Conservation (phyloP, 1,140 invertebrate genomes). For the Hylyphantes graminicola region DNA sequence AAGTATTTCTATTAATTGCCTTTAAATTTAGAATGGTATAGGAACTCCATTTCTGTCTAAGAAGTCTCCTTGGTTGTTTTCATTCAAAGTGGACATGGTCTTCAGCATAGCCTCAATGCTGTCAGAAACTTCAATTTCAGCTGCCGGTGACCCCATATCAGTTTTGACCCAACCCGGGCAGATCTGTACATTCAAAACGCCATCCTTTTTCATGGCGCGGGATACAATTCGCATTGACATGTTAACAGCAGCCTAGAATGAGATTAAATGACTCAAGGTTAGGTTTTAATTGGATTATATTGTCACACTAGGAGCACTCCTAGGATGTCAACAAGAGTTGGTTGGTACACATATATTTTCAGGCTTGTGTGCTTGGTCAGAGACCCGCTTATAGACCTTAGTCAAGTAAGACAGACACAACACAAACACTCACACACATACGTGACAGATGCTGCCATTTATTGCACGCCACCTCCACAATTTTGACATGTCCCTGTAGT, state of each 20-base stretch:
- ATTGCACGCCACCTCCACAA: no score
- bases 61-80: constrained; percentile 1
- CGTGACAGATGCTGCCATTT: no score
- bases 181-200: background rate
- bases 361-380: no score
- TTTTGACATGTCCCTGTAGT: no score
- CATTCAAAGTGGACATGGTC: background rate
- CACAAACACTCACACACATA: no score
- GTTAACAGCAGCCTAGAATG: background rate
- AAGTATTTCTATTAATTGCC: background rate
- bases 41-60: constrained; percentile 71
- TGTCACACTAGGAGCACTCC: no score
- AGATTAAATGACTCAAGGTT: background rate
- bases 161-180: constrained; percentile 25
- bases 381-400: no score
- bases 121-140: background rate
- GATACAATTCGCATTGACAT: constrained; percentile 13
- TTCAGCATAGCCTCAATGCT: constrained; percentile 8
- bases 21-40: constrained; percentile 62
- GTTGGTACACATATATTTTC: no score
- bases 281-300: background rate
- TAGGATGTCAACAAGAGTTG: no score
- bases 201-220: background rate
- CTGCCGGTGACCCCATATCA: background rate
- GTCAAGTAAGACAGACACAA: no score